Evolutionary conservation across 2,888 invertebrate genomes (phyloP).

Genomic region (Merodon equestris): DNA sequence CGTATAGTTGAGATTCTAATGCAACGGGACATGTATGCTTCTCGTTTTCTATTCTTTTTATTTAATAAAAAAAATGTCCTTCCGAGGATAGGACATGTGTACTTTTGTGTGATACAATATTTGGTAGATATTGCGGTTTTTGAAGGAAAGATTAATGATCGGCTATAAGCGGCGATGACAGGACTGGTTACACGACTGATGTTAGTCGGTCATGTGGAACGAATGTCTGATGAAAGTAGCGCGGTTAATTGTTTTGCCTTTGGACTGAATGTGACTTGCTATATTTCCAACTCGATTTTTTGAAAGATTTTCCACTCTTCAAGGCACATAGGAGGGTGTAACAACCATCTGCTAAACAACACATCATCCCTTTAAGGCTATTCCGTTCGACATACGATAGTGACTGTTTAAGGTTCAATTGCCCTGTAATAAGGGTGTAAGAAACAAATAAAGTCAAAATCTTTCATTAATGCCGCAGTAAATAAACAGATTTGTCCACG

Average conservation of each 20-base stretch:
- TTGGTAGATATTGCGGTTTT: conserved; percentile 10
- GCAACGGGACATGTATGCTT: conserved; percentile 21
- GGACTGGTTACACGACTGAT: conserved; percentile 5
- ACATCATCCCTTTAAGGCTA: too few species aligned
- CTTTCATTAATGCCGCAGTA: conserved; percentile 49
- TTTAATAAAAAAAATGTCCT: neutral
- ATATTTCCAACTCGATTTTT: too few species aligned
- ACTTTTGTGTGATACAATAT: neutral
- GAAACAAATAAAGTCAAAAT: conserved; percentile 37
- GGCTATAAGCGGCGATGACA: conserved; percentile 43
- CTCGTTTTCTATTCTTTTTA: neutral
- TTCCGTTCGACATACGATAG: too few species aligned
- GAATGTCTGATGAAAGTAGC: conserved; percentile 25
- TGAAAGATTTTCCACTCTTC: too few species aligned
- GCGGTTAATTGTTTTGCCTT: conserved; percentile 46
- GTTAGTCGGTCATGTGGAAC: conserved; percentile 44
- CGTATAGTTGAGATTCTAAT: conserved; percentile 50
- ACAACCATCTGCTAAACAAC: too few species aligned
- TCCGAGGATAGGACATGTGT: neutral
- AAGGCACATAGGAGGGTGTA: too few species aligned
- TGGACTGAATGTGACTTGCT: conserved; percentile 37
- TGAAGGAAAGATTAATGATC: conserved; percentile 51
- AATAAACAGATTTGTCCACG: conserved; percentile 67
- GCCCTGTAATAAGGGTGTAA: neutral
- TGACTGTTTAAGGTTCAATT: too few species aligned